A percentile compares a stretch with the other conserved stretches of the same genome.
Evolutionary conservation across 2,888 invertebrate species (phyloP).

Genomic region (Rotaria socialis): DNA sequence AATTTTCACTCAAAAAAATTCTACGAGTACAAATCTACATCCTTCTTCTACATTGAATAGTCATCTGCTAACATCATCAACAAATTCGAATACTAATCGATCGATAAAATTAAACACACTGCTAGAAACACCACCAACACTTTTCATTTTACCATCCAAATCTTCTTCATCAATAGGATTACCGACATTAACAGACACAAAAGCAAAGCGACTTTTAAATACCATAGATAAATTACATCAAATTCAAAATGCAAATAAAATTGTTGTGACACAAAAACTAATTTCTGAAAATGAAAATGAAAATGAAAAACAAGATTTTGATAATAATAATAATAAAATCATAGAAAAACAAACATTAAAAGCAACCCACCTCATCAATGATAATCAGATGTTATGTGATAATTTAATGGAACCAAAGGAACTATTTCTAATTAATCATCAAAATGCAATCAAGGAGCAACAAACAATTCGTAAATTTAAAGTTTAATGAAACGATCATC

Average conservation of each 20-base stretch:
- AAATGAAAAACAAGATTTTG: background rate
- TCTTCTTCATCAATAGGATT: background rate
- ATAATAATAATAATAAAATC: background rate
- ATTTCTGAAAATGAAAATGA: background rate
- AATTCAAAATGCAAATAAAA: constrained; percentile 24
- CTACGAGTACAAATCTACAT: background rate
- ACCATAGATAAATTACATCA: constrained; percentile 5
- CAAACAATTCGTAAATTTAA: background rate
- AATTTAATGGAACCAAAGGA: background rate
- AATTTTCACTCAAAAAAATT: background rate
- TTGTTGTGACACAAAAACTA: background rate
- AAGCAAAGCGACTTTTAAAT: constrained; percentile 1
- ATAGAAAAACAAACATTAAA: background rate
- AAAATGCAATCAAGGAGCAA: background rate
- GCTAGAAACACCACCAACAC: background rate
- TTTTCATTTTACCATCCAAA: background rate
- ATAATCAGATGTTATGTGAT: background rate
- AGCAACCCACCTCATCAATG: background rate
- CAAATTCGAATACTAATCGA: too few species aligned
- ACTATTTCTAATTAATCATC: background rate
- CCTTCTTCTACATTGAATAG: background rate
- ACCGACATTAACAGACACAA: background rate
- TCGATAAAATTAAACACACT: too few species aligned
- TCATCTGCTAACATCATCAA: background rate
- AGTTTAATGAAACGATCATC: background rate